Percentiles rank a stretch among this genome's conserved stretches.
phyloP scores from a whole-genome alignment of 2,888 invertebrate genomes.

The Andrena flavipes region DNA sequence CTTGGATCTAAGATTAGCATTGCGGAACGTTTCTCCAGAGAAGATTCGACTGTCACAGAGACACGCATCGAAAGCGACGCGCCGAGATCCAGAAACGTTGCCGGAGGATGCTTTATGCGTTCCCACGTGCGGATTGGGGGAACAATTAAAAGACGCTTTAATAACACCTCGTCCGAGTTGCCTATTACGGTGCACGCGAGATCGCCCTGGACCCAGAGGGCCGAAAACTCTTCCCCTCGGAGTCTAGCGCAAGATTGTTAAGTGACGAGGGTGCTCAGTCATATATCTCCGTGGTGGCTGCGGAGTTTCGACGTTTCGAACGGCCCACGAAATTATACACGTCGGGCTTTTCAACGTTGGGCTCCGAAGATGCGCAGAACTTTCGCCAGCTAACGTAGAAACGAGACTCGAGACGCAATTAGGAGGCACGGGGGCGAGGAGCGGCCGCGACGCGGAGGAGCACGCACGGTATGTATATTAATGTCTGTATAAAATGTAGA shows the following conservation, averaged over 20 bases:
- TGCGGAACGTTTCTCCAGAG: background rate
- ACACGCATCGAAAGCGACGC: background rate
- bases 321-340: constrained; percentile 81
- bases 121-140: constrained; percentile 75
- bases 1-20: background rate
- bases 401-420: background rate
- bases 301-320: constrained; percentile 80
- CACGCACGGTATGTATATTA: background rate
- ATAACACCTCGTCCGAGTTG: constrained; percentile 79
- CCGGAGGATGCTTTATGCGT: constrained; percentile 25
- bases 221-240: constrained; percentile 49
- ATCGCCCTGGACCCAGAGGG: constrained; percentile 64
- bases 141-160: constrained; percentile 82
- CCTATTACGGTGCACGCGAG: constrained; percentile 75
- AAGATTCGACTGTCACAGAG: background rate
- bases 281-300: constrained; percentile 77
- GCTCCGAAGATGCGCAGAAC: background rate
- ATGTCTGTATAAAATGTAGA: background rate
- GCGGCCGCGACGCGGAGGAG: background rate
- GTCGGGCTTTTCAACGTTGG: constrained; percentile 30
- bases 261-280: constrained; percentile 81
- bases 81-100: background rate
- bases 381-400: background rate
- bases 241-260: constrained; percentile 68
- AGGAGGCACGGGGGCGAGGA: background rate